Evolutionary conservation across 2,113 vertebrate genomes (phyloP).

Genomic region (Myocastor coypus): DNA sequence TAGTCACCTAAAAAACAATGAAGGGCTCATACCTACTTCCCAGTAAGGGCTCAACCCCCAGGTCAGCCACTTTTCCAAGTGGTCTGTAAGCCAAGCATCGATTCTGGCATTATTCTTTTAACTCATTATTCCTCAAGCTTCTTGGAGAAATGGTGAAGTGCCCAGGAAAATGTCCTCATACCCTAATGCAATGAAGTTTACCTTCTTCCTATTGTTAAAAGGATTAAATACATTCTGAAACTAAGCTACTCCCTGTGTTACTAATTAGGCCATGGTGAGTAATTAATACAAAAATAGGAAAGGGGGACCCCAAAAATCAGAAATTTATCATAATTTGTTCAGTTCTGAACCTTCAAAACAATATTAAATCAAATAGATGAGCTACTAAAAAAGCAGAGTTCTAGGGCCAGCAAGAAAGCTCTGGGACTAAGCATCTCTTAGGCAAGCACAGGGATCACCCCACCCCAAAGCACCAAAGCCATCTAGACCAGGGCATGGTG

Average conservation of each 20-base stretch:
- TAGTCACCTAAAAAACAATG: slow-evolving; percentile 53
- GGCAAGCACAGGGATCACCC: too few species aligned
- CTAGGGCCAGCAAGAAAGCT: too few species aligned
- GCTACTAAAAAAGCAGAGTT: background rate
- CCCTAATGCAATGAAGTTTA: background rate
- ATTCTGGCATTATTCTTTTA: background rate
- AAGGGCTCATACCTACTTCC: slow-evolving; percentile 62
- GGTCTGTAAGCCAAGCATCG: slow-evolving; percentile 71
- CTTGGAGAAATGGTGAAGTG: slow-evolving; percentile 10
- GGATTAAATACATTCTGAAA: slow-evolving; percentile 21
- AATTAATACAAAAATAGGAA: slow-evolving; percentile 17
- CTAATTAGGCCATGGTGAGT: slow-evolving; percentile 16
- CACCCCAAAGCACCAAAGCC: too few species aligned
- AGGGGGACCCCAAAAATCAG: background rate
- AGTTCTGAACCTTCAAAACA: background rate
- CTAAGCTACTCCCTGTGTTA: background rate
- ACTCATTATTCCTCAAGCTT: background rate
- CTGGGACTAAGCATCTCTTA: too few species aligned
- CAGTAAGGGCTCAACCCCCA: slow-evolving; percentile 61
- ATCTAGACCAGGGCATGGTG: too few species aligned
- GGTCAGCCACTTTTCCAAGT: slow-evolving; percentile 66
- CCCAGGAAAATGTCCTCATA: background rate
- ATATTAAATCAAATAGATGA: slow-evolving; percentile 44
- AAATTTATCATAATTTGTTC: slow-evolving; percentile 24
- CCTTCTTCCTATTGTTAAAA: background rate